These are phyloP conservation scores for Chaetodon trifasciatus DNA, from an alignment of 2,797 vertebrate species.

Conservation along the genomic window DNA sequence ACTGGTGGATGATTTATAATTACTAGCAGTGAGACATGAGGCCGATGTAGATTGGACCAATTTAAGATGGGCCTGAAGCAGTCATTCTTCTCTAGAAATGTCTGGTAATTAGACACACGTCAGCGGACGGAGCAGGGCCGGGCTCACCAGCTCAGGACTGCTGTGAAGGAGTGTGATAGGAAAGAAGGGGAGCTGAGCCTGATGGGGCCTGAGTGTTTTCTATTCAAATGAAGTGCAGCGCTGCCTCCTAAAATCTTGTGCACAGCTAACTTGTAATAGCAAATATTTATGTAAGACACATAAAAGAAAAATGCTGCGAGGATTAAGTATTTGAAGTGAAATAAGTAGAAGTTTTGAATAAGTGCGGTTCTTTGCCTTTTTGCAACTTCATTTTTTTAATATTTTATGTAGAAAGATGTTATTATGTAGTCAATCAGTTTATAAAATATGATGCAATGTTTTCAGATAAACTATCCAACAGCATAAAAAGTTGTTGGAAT, in stretches of 20 bases:
- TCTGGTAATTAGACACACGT: slow-evolving; percentile 66
- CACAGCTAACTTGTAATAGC: background rate
- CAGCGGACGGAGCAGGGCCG: slow-evolving; percentile 41
- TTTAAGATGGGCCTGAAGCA: slow-evolving; percentile 45
- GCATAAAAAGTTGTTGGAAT: background rate
- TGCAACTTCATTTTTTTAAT: background rate
- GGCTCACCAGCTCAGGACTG: slow-evolving; percentile 23
- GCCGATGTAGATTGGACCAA: slow-evolving; percentile 48
- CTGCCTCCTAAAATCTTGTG: background rate
- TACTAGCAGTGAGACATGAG: slow-evolving; percentile 67
- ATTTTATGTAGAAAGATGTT: background rate
- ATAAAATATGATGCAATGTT: background rate
- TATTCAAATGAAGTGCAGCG: background rate
- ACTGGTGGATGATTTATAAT: slow-evolving; percentile 79
- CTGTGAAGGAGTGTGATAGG: slow-evolving; percentile 23
- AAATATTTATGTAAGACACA: background rate
- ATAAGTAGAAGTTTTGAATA: background rate
- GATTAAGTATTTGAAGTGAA: background rate
- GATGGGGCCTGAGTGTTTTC: slow-evolving; percentile 1
- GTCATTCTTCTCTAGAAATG: slow-evolving; percentile 45
- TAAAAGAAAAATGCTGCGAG: background rate
- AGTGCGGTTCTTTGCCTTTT: background rate
- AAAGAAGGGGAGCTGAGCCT: slow-evolving; percentile 4
- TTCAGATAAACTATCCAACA: background rate
- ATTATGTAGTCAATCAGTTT: background rate